These are phyloP conservation scores for Promerops cafer DNA, from an alignment of 2,113 vertebrate species.

Conservation along the genomic window DNA sequence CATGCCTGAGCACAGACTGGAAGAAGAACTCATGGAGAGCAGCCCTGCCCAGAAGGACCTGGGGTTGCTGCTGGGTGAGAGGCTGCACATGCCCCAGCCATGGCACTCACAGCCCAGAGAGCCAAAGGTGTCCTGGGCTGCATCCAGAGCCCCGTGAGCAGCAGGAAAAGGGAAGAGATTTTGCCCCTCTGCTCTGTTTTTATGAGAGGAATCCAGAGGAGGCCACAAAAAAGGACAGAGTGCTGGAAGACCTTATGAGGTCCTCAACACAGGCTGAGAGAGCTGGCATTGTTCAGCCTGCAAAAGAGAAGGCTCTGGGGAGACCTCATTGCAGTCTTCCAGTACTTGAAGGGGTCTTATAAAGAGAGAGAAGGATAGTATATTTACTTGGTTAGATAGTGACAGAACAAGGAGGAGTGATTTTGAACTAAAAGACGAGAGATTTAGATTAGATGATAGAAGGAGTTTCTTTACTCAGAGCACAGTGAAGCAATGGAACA, in stretches of 20 bases:
- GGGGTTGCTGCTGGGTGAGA: not conserved
- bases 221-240: not conserved
- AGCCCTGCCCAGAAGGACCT: not conserved
- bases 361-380: not conserved
- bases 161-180: not conserved
- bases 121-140: not conserved
- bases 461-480: not conserved
- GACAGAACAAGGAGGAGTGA: not conserved
- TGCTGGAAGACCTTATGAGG: not conserved
- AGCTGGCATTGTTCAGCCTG: not conserved
- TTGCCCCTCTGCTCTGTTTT: not conserved
- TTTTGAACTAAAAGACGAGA: not conserved
- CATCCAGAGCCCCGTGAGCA: not conserved
- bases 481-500: not conserved
- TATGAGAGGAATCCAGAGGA: not conserved
- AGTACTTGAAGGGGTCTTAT: not conserved
- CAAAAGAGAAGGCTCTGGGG: not conserved
- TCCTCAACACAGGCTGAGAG: not conserved
- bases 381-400: not conserved
- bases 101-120: not conserved
- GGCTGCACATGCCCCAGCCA: fast-evolving
- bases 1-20: not conserved
- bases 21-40: not conserved
- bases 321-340: not conserved
- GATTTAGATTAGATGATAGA: not conserved